Base-by-base conservation (phyloP, 2,113 vertebrate species). In the Leptosomus discolor region DNA sequence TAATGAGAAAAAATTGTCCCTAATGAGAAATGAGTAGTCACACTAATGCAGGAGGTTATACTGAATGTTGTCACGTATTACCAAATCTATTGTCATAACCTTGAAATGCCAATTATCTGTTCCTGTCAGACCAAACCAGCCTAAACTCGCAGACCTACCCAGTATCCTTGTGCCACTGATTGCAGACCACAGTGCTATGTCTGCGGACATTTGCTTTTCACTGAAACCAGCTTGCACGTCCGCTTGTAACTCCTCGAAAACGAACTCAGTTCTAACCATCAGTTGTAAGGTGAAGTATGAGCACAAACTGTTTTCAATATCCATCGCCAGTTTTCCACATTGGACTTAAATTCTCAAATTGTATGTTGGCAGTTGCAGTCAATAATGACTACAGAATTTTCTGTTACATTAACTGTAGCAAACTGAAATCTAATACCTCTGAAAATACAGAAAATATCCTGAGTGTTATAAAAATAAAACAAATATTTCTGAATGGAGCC, bases 211-310 rank as follows among this genome's bases (percentile, higher is more conserved):
- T 46, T 68, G 60, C 9, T 89, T 81, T 65, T 34, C 32, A 15
- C 54, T 81, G 51, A 79, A 93, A 76, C 9, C 3, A 2, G 7
- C 21, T 56, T 56, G 16, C 8, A 1, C 2, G 2, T 87, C 10
- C 36, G 26, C 41, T 68, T 57, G 7, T 50, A 82, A 20, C 16
- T 46, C 39, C 83, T 71, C 2, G 0, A 85, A 93, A 96, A 19
- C 2, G n/a, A 74, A 1, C 39, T 87, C 1, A 0, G 0, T 39
- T 74, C 46, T 67, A 91, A 36, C 22, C 6, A 3, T 54, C 0
- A 0, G 12, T 67, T 74, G 6, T 43, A 71, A 74, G 15, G 70
- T 34, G 3, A 63, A 77, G 15, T 41, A 50, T 36, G 46, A 92
- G 67, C n/a, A 74, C 51, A 88, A 92, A 92, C 56, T 87, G 32